Base-by-base conservation (phyloP, 2,797 vertebrate species). In the Lateolabrax maculatus region DNA sequence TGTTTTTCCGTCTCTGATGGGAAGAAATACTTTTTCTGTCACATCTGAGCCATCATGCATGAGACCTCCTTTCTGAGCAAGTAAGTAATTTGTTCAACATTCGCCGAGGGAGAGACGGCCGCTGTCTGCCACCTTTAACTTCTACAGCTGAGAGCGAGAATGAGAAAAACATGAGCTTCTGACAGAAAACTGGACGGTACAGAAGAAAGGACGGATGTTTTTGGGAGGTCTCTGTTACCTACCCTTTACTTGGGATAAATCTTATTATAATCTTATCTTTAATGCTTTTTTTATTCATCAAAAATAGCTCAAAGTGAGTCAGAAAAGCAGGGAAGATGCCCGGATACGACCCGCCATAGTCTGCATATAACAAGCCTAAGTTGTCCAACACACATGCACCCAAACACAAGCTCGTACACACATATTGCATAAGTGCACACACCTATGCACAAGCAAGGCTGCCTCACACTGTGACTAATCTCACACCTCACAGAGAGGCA, bases 401-500 rank as follows among this genome's bases (percentile, higher is more conserved):
- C 58, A 19, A 46, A 69, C 61, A 65, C 48, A 79, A 41, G 15
- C 58, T 57, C n/a, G 16, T 67, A 36, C 37, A 55, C 57, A 57
- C 56, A 62, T 3, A 31, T 19, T 34, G n/a, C 69, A 69, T n/a
- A 27, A 48, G n/a, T 23, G 13, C 19, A 76, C 75, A 79, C 84
- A 68, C 57, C 10, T 46, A 60, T 71, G 21, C 57, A 77, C 60
- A 43, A 71, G 57, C 4, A 27, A 9, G 25, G 21, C 52, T 9
- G 58, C 72, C 75, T 68, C 84, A 62, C 46, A 2, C 70, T 77
- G 81, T 83, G 87, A 89, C 78, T 90, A 88, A 90, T 90, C 72
- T 86, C 80, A 88, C 88, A 84, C 85, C 81, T 83, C 74, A 63
- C 73, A 83, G 52, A 77, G 66, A 75, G 13, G 39, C 71, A 67